Conservation (phyloP, 1,140 invertebrate species). For the Dendroctonus valens region DNA sequence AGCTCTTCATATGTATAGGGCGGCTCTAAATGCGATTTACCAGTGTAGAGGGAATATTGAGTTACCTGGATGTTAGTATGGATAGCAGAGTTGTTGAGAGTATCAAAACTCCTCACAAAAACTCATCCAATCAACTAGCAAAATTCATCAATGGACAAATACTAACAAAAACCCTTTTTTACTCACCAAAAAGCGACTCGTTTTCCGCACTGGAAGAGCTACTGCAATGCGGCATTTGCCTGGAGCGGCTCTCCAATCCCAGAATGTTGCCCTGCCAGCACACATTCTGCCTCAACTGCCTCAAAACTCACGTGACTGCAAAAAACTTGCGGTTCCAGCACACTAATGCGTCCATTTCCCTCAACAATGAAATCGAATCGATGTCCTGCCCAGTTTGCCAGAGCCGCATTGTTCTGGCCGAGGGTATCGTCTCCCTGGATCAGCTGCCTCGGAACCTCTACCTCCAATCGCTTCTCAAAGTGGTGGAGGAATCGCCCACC, state of each 20-base stretch:
- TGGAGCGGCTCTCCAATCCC: conserved; percentile 64
- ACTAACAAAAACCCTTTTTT: no score
- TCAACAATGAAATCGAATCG: conserved; percentile 21
- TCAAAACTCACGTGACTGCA: conserved; percentile 54
- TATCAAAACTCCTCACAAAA: not conserved
- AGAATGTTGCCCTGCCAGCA: conserved; percentile 75
- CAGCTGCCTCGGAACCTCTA: conserved; percentile 59
- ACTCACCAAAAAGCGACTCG: conserved; percentile 40
- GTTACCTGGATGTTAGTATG: no score
- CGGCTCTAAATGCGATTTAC: no score
- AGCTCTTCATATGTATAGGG: no score
- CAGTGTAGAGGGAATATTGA: no score
- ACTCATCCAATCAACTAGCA: no score
- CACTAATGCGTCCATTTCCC: conserved; percentile 4
- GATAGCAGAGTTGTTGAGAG: not conserved
- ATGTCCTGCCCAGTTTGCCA: conserved; percentile 44
- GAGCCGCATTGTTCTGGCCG: conserved; percentile 46
- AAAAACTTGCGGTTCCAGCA: conserved; percentile 24
- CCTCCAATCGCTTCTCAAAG: conserved; percentile 56
- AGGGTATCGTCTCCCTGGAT: conserved; percentile 50
- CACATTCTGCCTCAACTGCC: conserved; percentile 69
- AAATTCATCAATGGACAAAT: not conserved
- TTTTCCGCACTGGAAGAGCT: conserved; percentile 62
- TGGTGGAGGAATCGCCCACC: conserved; percentile 41
- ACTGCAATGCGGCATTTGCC: conserved; percentile 68